Evolutionary conservation across 2,888 invertebrate species (phyloP).

Genomic region (Plagodis dolabraria): DNA sequence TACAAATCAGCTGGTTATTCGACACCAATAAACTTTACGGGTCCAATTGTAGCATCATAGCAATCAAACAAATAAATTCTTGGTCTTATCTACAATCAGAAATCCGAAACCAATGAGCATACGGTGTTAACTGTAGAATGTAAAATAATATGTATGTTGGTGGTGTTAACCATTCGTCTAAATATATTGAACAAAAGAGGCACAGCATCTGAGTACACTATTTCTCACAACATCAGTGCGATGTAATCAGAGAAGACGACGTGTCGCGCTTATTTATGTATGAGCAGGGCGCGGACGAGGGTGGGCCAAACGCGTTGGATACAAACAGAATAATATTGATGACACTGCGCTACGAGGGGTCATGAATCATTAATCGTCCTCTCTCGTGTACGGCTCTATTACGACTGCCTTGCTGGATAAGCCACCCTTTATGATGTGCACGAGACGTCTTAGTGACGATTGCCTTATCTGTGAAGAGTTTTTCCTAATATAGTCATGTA

Average conservation of each 20-base stretch:
- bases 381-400: conserved; percentile 83
- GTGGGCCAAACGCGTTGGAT: conserved; percentile 80
- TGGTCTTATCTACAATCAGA: conserved; percentile 77
- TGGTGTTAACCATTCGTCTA: conserved; percentile 80
- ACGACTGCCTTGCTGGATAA: conserved; percentile 80
- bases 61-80: conserved; percentile 80
- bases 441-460: conserved; percentile 45
- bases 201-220: conserved; percentile 82
- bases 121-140: conserved; percentile 74
- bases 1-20: conserved; percentile 51
- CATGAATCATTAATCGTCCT: conserved; percentile 85
- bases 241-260: conserved; percentile 86
- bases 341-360: conserved; percentile 84
- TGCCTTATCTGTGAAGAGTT: conserved; percentile 47
- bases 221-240: conserved; percentile 84
- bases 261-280: conserved; percentile 85
- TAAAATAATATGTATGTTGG: background rate
- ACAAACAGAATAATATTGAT: conserved; percentile 86
- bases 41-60: conserved; percentile 79
- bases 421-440: conserved; percentile 75
- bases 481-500: background rate
- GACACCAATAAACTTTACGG: conserved; percentile 66
- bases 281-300: conserved; percentile 82
- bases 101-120: conserved; percentile 81
- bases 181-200: conserved; percentile 82